Percentiles rank a stretch among this genome's conserved stretches.
phyloP scores from a whole-genome alignment of 2,113 vertebrate genomes.

The Pagrus major region DNA sequence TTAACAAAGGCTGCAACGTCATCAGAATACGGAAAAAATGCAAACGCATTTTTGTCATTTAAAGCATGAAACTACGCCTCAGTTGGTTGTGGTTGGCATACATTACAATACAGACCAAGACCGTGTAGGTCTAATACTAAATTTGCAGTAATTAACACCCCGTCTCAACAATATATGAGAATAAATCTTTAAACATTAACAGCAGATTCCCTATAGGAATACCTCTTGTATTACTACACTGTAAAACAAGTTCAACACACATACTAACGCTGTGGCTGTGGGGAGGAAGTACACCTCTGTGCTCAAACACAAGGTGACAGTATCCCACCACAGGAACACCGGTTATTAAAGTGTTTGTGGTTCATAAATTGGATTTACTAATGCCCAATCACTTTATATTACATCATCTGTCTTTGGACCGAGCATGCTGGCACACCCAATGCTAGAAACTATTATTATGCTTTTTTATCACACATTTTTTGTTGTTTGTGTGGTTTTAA shows the following conservation, averaged over 20 bases:
- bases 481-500: not conserved
- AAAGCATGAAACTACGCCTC: not conserved
- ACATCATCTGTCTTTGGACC: conserved; percentile 2
- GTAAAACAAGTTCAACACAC: not conserved
- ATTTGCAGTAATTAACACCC: not conserved
- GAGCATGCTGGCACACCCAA: not conserved
- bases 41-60: not conserved
- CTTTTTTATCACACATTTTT: not conserved
- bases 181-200: not conserved
- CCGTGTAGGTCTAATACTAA: not conserved
- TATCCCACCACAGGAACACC: not conserved
- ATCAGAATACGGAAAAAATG: not conserved
- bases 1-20: not conserved
- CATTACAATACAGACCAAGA: not conserved
- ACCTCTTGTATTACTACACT: not conserved
- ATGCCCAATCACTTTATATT: conserved; percentile 23
- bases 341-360: conserved; percentile 33
- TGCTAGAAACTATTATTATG: not conserved
- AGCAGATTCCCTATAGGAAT: not conserved
- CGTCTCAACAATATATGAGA: not conserved
- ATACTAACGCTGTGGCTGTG: not conserved
- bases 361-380: conserved; percentile 26
- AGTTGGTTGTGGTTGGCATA: not conserved
- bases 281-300: conserved; percentile 1
- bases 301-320: not conserved